These are phyloP conservation scores for Apolygus lucorum DNA, from an alignment of 1,140 invertebrate species.

Conservation along the genomic window DNA sequence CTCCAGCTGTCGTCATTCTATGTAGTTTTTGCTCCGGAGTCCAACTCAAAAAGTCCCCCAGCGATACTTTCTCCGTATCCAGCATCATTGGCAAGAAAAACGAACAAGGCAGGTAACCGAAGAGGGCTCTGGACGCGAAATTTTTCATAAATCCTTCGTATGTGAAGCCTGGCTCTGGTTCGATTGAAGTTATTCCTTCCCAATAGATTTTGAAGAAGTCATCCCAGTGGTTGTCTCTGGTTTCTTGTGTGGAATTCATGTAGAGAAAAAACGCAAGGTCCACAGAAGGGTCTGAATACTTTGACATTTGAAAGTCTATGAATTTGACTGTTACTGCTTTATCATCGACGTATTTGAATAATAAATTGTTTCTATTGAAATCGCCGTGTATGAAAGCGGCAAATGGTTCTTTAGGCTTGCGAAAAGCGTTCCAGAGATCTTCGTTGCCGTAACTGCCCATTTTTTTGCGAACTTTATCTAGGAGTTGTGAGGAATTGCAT, in stretches of 20 bases:
- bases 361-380: constrained; percentile 40
- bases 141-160: neutral
- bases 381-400: constrained; percentile 37
- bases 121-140: constrained; percentile 10
- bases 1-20: neutral
- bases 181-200: constrained; percentile 4
- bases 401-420: constrained; percentile 16
- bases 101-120: neutral
- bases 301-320: neutral
- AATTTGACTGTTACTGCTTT: constrained; percentile 9
- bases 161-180: neutral
- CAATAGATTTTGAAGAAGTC: neutral
- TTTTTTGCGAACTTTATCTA: neutral
- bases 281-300: neutral
- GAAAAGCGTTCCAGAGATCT: neutral
- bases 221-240: constrained; percentile 30
- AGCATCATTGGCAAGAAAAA: constrained; percentile 9
- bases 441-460: neutral
- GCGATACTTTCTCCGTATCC: neutral
- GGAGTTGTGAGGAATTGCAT: neutral
- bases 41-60: neutral
- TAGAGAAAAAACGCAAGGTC: constrained; percentile 4
- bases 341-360: neutral
- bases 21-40: neutral
- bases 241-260: neutral